These are phyloP conservation scores for Prinia subflava DNA, from an alignment of 2,113 vertebrate genomes.

Conservation along the genomic window DNA sequence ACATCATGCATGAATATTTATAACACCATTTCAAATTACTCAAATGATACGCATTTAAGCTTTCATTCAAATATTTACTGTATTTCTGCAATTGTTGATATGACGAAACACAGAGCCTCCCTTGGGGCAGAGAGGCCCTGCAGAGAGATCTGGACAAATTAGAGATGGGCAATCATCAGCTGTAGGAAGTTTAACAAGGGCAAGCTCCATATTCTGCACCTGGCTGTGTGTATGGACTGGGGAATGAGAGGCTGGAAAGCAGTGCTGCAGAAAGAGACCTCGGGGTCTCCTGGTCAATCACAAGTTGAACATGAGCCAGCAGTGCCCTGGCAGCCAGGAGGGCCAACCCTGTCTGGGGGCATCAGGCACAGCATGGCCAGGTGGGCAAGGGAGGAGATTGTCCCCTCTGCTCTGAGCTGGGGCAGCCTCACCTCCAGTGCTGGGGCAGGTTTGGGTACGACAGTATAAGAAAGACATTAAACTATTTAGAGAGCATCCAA, in stretches of 20 bases:
- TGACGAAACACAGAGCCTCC: neutral
- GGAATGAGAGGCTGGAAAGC: neutral
- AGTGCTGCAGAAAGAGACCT: accelerated
- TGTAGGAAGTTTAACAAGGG: neutral
- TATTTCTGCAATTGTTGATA: neutral
- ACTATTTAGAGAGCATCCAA: neutral
- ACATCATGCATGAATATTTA: neutral
- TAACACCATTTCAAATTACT: neutral
- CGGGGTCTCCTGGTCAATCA: accelerated
- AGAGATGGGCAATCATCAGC: neutral
- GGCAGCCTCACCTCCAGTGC: accelerated
- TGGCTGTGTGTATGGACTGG: neutral
- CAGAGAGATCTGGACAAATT: neutral
- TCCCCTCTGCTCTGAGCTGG: neutral
- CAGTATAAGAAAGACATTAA: neutral
- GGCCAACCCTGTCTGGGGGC: accelerated
- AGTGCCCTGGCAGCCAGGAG: neutral
- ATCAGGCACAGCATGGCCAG: neutral
- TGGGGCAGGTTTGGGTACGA: accelerated
- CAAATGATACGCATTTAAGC: neutral
- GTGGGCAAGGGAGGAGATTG: accelerated
- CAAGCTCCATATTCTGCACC: neutral
- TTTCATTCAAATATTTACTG: neutral
- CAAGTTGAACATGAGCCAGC: accelerated
- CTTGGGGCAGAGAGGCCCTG: neutral